Conservation (phyloP, 2,888 invertebrate species). For the Vannuccia rotundouncinata region DNA sequence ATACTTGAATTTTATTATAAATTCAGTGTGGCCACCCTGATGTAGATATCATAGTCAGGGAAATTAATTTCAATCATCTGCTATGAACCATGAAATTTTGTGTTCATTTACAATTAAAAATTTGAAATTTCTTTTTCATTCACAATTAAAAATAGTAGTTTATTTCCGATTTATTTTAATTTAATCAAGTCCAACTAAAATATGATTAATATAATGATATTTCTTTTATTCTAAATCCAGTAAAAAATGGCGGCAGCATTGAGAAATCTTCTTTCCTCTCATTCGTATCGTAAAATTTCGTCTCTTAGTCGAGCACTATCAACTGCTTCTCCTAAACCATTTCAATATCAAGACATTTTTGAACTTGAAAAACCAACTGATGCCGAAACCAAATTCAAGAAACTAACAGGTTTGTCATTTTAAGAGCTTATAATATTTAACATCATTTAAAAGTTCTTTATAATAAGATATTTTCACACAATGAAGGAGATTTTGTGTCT, state of each 20-base stretch:
- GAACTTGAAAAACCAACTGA: constrained; percentile 44
- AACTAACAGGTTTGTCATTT: constrained; percentile 44
- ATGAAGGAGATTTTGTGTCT: constrained; percentile 53
- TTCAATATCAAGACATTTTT: constrained; percentile 55
- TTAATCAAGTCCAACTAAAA: too few relatives aligned
- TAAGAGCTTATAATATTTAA: background rate
- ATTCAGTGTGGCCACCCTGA: too few relatives aligned
- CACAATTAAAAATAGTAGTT: too few relatives aligned
- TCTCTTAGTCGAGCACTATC: background rate
- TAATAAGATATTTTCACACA: background rate
- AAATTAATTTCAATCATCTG: too few relatives aligned
- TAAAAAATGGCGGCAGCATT: background rate
- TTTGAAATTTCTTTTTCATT: too few relatives aligned
- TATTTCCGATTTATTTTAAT: too few relatives aligned
- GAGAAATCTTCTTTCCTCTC: background rate
- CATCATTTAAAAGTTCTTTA: constrained; percentile 1
- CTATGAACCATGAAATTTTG: too few relatives aligned
- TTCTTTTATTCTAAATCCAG: too few relatives aligned
- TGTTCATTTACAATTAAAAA: too few relatives aligned
- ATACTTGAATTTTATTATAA: too few relatives aligned
- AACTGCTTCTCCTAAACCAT: constrained; percentile 44
- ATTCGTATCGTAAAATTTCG: background rate
- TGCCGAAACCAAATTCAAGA: constrained; percentile 50
- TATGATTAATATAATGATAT: too few relatives aligned
- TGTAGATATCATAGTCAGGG: too few relatives aligned